phyloP scores from a whole-genome alignment of 1,140 invertebrate genomes.

The Phocides pigmalion region DNA sequence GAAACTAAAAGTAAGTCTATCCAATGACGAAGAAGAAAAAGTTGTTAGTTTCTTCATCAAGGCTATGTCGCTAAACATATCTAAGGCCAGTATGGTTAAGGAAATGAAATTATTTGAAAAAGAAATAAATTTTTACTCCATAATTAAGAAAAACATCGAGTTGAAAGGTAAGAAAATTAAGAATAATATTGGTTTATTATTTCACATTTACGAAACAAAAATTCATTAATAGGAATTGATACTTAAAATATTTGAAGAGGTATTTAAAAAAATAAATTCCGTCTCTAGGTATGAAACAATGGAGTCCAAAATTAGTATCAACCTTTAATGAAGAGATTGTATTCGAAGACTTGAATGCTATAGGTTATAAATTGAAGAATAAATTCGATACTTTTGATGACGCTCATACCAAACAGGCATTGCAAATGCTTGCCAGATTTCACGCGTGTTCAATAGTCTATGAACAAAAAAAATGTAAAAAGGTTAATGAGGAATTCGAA shows the following conservation, averaged over 20 bases:
- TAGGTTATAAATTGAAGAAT: conserved; percentile 55
- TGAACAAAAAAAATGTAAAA: conserved; percentile 59
- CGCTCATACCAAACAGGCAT: conserved; percentile 61
- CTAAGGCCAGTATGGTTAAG: conserved; percentile 66
- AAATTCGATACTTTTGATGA: conserved; percentile 66
- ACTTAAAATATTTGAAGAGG: background rate
- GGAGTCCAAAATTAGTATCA: conserved; percentile 59
- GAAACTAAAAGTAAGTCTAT: conserved; percentile 56
- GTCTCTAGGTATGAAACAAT: conserved; percentile 54
- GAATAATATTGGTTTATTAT: conserved; percentile 17
- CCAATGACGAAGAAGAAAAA: conserved; percentile 40
- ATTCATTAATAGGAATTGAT: too few relatives aligned
- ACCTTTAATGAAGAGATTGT: conserved; percentile 61
- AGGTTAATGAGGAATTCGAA: conserved; percentile 56
- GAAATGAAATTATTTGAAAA: conserved; percentile 64
- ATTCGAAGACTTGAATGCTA: conserved; percentile 65
- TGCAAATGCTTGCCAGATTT: conserved; percentile 65
- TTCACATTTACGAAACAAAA: too few relatives aligned
- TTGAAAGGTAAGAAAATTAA: conserved; percentile 49
- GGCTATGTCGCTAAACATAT: conserved; percentile 58
- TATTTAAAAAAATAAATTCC: conserved; percentile 35
- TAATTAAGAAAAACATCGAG: conserved; percentile 52
- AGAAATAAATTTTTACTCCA: conserved; percentile 61
- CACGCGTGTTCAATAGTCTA: conserved; percentile 68
- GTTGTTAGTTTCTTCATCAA: conserved; percentile 66